Conservation (phyloP, 2,797 vertebrate species). For the Schizopygopsis malacanthus region DNA sequence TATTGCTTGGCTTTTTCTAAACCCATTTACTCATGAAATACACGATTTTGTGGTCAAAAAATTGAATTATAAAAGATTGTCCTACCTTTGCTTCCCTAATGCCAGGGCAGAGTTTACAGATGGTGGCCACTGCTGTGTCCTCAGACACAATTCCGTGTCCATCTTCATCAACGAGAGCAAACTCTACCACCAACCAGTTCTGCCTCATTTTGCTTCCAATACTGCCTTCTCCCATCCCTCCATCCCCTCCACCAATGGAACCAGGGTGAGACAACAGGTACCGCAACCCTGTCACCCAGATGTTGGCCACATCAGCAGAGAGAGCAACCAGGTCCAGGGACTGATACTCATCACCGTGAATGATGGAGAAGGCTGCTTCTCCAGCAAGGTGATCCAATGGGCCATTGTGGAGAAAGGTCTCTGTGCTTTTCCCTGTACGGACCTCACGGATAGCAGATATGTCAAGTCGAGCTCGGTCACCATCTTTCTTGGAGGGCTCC, state of each 20-base stretch:
- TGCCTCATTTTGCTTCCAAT: constrained; percentile 86
- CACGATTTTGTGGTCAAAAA: background rate
- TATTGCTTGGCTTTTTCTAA: background rate
- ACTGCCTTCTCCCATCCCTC: constrained; percentile 84
- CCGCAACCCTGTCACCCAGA: constrained; percentile 96
- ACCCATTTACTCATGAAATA: background rate
- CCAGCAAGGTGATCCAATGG: constrained; percentile 92
- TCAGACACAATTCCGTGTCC: constrained; percentile 93
- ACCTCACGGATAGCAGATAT: constrained; percentile 91
- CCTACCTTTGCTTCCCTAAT: constrained; percentile 93
- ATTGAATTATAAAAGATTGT: background rate
- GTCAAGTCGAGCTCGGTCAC: constrained; percentile 91
- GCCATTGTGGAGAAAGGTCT: constrained; percentile 94
- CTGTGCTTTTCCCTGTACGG: constrained; percentile 94
- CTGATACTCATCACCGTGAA: constrained; percentile 96
- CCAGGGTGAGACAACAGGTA: constrained; percentile 92
- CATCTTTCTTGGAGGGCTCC: constrained; percentile 98
- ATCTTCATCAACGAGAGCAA: constrained; percentile 87
- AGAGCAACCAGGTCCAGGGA: constrained; percentile 95
- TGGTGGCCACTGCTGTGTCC: constrained; percentile 89
- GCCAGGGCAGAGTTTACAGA: constrained; percentile 91
- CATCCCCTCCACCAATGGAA: constrained; percentile 82
- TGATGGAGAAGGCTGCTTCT: constrained; percentile 93
- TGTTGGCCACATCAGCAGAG: constrained; percentile 96
- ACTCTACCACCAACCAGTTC: constrained; percentile 89